Base-by-base conservation (phyloP, 2,113 vertebrate genomes). In the Esox niger region DNA sequence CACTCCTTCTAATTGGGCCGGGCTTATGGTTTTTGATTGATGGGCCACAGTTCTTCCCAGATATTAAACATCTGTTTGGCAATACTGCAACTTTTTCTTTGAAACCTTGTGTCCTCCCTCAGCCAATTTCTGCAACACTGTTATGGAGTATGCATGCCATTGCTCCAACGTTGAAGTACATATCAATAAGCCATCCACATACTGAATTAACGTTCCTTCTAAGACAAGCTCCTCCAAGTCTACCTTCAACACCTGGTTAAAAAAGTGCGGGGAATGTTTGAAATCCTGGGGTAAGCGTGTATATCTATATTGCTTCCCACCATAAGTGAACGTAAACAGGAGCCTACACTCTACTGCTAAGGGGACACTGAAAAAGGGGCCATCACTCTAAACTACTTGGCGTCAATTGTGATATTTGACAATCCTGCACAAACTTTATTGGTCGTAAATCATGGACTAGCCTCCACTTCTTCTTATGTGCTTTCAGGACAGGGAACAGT, bases 341-440 rank as follows among this genome's bases (percentile, higher is more conserved):
- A 38, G 21, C 20, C 54, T 38, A 0, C 25, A 21, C 2, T 62
- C 68, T 3, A 66, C 63, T 0, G 38, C 52, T 2, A 66, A 4
- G 2, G 74, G 62, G 0, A 70, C 6, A 13, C 56, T 65, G 25
- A 75, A 64, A 43, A 65, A 70, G 7, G 63, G 13, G 71, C 69
- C 7, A 67, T 62, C 1, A 76, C 68, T 9, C 62, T 67, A 11
- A 56, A 67, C 6, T 13, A 76, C 2, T 27, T 70, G n/a, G n/a
- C n/a, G n/a, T n/a, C n/a, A n/a, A n/a, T n/a, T n/a, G n/a, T n/a
- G n/a, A n/a, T n/a, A n/a, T n/a, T n/a, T n/a, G n/a, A n/a, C n/a
- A n/a, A n/a, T n/a, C n/a, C n/a, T n/a, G n/a, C n/a, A n/a, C n/a
- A n/a, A n/a, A n/a, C n/a, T n/a, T n/a, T n/a, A n/a, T n/a, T n/a